A percentile compares a stretch with the other conserved stretches of the same genome.
phyloP scores from a whole-genome alignment of 2,113 vertebrate species.

The Gulo gulo region DNA sequence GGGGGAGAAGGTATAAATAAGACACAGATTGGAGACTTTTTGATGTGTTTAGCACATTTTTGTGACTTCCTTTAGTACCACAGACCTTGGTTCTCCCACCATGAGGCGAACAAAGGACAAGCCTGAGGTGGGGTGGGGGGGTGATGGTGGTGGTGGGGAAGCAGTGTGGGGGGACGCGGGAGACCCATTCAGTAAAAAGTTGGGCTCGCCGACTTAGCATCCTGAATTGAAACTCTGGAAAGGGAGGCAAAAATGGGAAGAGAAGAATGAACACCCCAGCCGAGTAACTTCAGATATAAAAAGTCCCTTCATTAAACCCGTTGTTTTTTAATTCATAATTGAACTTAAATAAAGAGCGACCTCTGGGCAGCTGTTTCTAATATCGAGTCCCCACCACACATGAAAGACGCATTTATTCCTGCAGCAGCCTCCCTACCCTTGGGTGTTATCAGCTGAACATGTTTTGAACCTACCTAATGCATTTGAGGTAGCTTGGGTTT shows the following conservation, averaged over 20 bases:
- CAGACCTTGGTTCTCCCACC: slow-evolving; percentile 80
- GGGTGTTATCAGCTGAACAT: slow-evolving; percentile 97
- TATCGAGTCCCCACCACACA: slow-evolving; percentile 88
- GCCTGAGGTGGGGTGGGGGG: slow-evolving; percentile 11
- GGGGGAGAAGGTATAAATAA: slow-evolving; percentile 80
- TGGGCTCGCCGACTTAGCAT: slow-evolving; percentile 82
- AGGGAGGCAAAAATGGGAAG: slow-evolving; percentile 50
- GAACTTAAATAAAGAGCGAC: slow-evolving; percentile 94
- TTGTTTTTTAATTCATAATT: slow-evolving; percentile 94
- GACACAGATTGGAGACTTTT: slow-evolving; percentile 84
- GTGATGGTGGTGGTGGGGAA: neutral
- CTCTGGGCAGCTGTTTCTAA: slow-evolving; percentile 94
- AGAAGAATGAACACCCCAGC: slow-evolving; percentile 80
- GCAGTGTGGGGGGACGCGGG: neutral
- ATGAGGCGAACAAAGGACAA: slow-evolving; percentile 83
- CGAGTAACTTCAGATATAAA: slow-evolving; percentile 87
- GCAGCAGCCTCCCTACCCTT: slow-evolving; percentile 88
- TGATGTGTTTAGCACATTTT: slow-evolving; percentile 89
- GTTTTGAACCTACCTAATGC: slow-evolving; percentile 95
- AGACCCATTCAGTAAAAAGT: slow-evolving; percentile 64
- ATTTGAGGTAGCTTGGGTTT: slow-evolving; percentile 94
- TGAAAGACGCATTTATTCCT: slow-evolving; percentile 93
- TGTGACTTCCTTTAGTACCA: slow-evolving; percentile 85
- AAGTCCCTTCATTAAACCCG: slow-evolving; percentile 92
- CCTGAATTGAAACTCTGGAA: slow-evolving; percentile 80